Evolutionary conservation across 92 coral and sea anemone genomes (phyloP).

Genomic region (Pocillopora meandrina): DNA sequence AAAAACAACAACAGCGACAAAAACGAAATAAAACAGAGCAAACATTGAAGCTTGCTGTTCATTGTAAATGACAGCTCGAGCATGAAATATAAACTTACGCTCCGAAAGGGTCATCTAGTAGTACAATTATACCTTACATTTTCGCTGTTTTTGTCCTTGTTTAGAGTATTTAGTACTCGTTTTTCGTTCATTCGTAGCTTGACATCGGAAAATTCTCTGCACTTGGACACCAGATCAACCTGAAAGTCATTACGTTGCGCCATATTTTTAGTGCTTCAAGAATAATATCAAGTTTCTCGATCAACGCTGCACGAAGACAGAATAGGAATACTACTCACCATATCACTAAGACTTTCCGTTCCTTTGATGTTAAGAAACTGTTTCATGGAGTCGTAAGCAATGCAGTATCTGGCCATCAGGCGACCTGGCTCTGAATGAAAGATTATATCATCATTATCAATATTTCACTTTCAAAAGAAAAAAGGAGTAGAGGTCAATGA

Average conservation of each 20-base stretch:
- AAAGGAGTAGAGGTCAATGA: too few relatives aligned
- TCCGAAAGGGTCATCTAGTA: not conserved
- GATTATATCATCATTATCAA: too few relatives aligned
- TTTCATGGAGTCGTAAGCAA: slow-evolving; percentile 95
- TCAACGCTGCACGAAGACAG: too few relatives aligned
- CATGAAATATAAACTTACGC: too few relatives aligned
- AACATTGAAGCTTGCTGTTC: not conserved
- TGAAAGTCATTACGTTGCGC: slow-evolving; percentile 14
- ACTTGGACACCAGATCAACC: slow-evolving; percentile 89
- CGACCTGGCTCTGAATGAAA: slow-evolving; percentile 78
- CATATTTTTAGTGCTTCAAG: not conserved
- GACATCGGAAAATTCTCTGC: slow-evolving; percentile 91
- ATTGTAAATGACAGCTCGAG: too few relatives aligned
- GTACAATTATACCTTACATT: slow-evolving; percentile 75
- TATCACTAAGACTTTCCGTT: slow-evolving; percentile 75
- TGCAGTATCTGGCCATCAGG: slow-evolving; percentile 96
- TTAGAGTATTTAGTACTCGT: slow-evolving; percentile 80
- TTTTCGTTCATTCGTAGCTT: slow-evolving; percentile 89
- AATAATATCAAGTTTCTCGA: not conserved
- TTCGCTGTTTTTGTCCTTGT: slow-evolving; percentile 90
- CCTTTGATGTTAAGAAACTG: slow-evolving; percentile 78
- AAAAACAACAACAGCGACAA: not conserved
- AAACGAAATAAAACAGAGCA: not conserved
- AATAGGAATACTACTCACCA: slow-evolving; percentile 46
- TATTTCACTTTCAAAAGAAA: too few relatives aligned